A percentile compares a stretch with the other conserved stretches of the same genome.
These are phyloP conservation scores for Antheraea assamensis DNA, from an alignment of 2,888 invertebrate genomes.

Conservation along the genomic window DNA sequence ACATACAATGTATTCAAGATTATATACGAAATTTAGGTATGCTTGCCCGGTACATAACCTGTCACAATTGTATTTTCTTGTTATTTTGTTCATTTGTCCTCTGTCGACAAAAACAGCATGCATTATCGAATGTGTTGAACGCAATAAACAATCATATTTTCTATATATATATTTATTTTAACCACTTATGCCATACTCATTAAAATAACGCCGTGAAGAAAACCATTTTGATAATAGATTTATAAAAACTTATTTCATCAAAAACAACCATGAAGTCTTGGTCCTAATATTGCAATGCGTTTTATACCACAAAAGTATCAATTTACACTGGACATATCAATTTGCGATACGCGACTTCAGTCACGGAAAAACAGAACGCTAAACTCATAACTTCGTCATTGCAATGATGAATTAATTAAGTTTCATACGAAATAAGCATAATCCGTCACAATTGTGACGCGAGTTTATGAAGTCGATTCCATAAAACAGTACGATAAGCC, in stretches of 20 bases:
- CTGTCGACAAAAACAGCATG: no score
- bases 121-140: no score
- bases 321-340: not conserved
- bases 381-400: conserved; percentile 23
- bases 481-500: conserved; percentile 12
- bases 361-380: not conserved
- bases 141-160: no score
- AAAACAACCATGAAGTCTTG: not conserved
- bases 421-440: conserved; percentile 2
- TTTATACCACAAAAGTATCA: not conserved
- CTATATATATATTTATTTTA: no score
- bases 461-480: conserved; percentile 25
- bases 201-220: no score
- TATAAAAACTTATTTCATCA: not conserved
- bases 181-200: no score
- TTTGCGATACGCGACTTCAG: not conserved
- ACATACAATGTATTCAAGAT: no score
- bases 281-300: not conserved
- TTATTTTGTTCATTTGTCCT: no score
- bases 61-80: no score
- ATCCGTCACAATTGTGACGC: conserved; percentile 18
- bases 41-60: no score
- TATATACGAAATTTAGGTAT: no score
- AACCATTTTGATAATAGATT: not conserved
- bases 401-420: conserved; percentile 26